Base-by-base conservation (phyloP, 2,888 invertebrate genomes). In the Drosophila phalerata region DNA sequence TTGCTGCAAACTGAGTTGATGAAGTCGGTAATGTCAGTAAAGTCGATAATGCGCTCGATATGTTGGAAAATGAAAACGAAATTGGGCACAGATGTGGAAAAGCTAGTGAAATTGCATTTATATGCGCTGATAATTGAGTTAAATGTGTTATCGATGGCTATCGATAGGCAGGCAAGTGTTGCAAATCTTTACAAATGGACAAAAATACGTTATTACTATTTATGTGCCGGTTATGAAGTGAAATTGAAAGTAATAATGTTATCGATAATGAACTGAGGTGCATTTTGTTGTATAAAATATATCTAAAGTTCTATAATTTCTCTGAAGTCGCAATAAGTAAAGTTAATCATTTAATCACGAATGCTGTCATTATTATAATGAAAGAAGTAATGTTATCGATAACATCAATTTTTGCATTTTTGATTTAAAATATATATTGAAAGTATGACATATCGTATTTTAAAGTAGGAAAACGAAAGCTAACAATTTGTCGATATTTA, bases 31-130 rank as follows among this genome's bases (percentile, higher is more conserved):
- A 38, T 8, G 38, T 53, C 73, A 81, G 30, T 30, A 64, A 64
- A 78, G 83, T 80, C 81, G 70, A 70, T 55, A 73, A 69, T 71
- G 77, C 61, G 73, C 63, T 76, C 73, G 79, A 69, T 63, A 53
- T 52, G 68, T 72, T 68, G 22, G 34, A 64, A 48, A 73, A 61
- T 62, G 73, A 73, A 73, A 73, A 40, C 38, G 63, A 73, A 73
- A 73, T 68, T 73, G 68, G 38, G 73, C 53, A 51, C 62, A 63
- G 11, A 38, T 43, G 48, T 32, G 30, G 30, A 32, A 51, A 69
- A 45, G 40, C 55, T n/a, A 73, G 64, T 69, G 64, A 73, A 73
- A 70, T 56, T 51, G 22, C 34, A 34, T 52, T 43, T 22, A 52
- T 43, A 34, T 34, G 13, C 0, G 4, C 19, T 13, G 22, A 13